Evolutionary conservation across 1,140 invertebrate genomes (phyloP), one percentile per base, ranked within the genome.

Genomic region (Mylabris phalerata): DNA sequence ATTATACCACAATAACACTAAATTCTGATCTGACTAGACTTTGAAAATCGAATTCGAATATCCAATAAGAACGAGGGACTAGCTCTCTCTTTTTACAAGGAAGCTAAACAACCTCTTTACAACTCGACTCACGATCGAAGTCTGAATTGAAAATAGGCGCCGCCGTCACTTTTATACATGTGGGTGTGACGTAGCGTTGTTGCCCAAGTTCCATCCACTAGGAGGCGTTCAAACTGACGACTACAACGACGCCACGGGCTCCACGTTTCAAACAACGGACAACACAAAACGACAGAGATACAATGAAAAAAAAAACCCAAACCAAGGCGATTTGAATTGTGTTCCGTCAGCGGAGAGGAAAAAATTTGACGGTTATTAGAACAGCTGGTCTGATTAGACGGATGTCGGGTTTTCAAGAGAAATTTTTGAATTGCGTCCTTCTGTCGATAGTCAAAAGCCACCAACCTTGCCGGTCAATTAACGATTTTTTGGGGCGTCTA

Each of bases 71-170:
- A 32, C 32, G 62, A 64, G 59, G 62, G 62, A 49, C 62, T 64
- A 64, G 62, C 62, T 55, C 9, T 47, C 26, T 26, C 51, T 32
- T 32, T 7, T 19, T 19, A 19, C 19, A 19, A 19, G 10, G 43
- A 43, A 43, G 62, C 62, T 58, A 64, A 64, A 64, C 62, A 55
- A 60, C 59, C 62, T 64, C 50, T 39, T 42, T 32, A 32, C 50
- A 43, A 48, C 39, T 42, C 54, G 55, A 48, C 46, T 49, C 32
- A 47, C 54, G 41, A 45, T 24, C 38, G 41, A 32, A 39, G 43
- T 52, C 44, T 57, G 58, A 45, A 50, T 49, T 40, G 43, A 45
- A 42, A 19, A 11, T 11, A 24, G 9, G 9, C 19, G 32, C 45
- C 10, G 2, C 4, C 44, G 7, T 32, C 32, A 32, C 32, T 6